These are phyloP conservation scores for rat (Rattus norvegicus) DNA, from an alignment of 2,113 vertebrate species.

Conservation along the genomic window DNA sequence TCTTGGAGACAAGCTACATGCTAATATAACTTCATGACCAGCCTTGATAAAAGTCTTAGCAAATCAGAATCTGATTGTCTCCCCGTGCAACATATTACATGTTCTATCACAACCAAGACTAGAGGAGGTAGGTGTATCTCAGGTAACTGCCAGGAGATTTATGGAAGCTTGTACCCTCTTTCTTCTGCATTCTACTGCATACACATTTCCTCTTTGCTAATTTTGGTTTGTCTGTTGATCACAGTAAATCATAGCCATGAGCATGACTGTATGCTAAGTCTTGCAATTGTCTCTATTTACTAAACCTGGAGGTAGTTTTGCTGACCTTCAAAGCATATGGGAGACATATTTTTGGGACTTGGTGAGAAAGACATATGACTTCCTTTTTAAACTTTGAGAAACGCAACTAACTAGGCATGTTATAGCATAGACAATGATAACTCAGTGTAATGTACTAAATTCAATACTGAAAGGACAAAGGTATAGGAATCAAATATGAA, in stretches of 20 bases:
- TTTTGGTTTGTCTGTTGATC: not conserved
- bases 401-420: not conserved
- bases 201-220: not conserved
- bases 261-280: not conserved
- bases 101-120: not conserved
- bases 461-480: not conserved
- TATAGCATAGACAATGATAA: not conserved
- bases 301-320: not conserved
- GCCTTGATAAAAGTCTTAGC: not conserved
- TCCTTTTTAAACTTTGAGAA: not conserved
- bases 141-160: not conserved
- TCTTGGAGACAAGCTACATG: not conserved
- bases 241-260: slow-evolving; percentile 28
- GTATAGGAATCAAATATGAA: not conserved
- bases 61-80: not conserved
- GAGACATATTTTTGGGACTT: not conserved
- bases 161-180: not conserved
- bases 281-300: not conserved
- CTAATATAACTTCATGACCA: not conserved
- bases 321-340: not conserved
- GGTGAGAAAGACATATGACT: not conserved
- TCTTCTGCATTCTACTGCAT: not conserved
- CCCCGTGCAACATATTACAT: not conserved
- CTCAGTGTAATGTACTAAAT: not conserved
- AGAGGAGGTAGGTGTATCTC: not conserved